A percentile compares a stretch with the other conserved stretches of the same genome.
These are phyloP conservation scores for Cabera pusaria DNA, from an alignment of 2,888 invertebrate species.

Conservation along the genomic window DNA sequence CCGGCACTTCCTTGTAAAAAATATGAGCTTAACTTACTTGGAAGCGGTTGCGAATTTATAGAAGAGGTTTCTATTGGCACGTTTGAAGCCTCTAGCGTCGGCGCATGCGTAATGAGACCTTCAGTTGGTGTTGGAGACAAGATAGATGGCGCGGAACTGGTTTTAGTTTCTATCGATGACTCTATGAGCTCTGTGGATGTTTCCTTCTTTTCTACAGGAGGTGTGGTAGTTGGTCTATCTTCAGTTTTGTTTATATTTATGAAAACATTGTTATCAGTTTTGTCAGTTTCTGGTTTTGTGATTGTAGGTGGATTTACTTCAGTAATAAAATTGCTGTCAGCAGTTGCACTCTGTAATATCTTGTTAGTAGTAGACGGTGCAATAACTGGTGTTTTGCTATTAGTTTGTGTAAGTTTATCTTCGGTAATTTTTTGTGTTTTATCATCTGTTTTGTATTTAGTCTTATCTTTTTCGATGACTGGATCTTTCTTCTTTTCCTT, in stretches of 20 bases:
- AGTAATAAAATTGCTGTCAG: slow-evolving; percentile 34
- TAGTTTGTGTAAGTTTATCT: too few relatives aligned
- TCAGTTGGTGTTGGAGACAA: slow-evolving; percentile 66
- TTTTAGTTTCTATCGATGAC: slow-evolving; percentile 51
- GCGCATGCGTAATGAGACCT: slow-evolving; percentile 49
- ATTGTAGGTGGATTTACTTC: slow-evolving; percentile 23
- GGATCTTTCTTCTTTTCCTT: slow-evolving; percentile 68
- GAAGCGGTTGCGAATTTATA: slow-evolving; percentile 60
- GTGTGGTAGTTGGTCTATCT: slow-evolving; percentile 42
- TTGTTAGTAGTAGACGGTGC: slow-evolving; percentile 19
- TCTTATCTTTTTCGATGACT: slow-evolving; percentile 55
- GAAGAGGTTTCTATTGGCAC: slow-evolving; percentile 54
- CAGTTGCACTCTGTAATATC: background rate
- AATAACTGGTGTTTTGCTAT: too few relatives aligned
- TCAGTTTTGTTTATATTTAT: too few relatives aligned
- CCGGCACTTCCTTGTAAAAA: too few relatives aligned
- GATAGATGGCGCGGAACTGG: slow-evolving; percentile 35
- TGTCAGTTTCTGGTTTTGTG: slow-evolving; percentile 3
- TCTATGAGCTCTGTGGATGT: slow-evolving; percentile 54
- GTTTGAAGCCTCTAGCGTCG: slow-evolving; percentile 38
- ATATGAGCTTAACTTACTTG: slow-evolving; percentile 61
- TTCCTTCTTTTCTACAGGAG: slow-evolving; percentile 47
- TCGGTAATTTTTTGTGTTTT: slow-evolving; percentile 34
- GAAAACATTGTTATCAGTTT: background rate
- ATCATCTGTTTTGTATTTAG: slow-evolving; percentile 36